Percentiles rank a stretch among this genome's conserved stretches.
These are phyloP conservation scores for Saguinus imperator DNA, from an alignment of 2,113 vertebrate genomes.

Conservation along the genomic window DNA sequence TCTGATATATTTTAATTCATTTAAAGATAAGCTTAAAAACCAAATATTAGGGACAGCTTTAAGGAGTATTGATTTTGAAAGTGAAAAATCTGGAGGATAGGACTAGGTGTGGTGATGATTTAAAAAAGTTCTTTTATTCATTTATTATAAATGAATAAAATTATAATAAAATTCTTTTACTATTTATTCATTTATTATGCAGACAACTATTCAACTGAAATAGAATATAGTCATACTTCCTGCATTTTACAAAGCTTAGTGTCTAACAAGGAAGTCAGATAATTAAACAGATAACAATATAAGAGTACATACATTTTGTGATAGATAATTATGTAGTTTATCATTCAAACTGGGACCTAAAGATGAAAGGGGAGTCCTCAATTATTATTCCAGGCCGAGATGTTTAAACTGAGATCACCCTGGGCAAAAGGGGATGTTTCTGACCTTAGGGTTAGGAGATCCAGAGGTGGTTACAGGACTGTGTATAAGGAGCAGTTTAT, in stretches of 20 bases:
- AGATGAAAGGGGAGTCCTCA: neutral
- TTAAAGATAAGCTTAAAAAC: conserved; percentile 6
- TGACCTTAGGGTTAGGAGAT: neutral
- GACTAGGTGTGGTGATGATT: neutral
- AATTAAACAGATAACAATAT: neutral
- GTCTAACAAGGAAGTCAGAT: neutral
- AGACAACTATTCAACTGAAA: neutral
- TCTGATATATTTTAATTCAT: neutral
- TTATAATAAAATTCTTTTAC: neutral
- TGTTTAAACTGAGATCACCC: neutral
- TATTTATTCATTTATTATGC: neutral
- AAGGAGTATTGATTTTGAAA: neutral
- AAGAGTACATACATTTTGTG: neutral
- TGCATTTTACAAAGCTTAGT: neutral
- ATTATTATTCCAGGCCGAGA: neutral
- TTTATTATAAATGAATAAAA: neutral
- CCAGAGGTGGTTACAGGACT: neutral
- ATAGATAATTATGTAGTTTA: neutral
- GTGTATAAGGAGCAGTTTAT: neutral
- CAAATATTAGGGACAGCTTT: neutral
- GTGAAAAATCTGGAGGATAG: neutral
- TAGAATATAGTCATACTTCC: neutral
- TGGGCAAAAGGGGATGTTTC: neutral
- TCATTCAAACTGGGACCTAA: neutral
- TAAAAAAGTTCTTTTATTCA: neutral